Conservation (phyloP, 53 echinoderm and acorn worm species). For the Pentamera pediparva region DNA sequence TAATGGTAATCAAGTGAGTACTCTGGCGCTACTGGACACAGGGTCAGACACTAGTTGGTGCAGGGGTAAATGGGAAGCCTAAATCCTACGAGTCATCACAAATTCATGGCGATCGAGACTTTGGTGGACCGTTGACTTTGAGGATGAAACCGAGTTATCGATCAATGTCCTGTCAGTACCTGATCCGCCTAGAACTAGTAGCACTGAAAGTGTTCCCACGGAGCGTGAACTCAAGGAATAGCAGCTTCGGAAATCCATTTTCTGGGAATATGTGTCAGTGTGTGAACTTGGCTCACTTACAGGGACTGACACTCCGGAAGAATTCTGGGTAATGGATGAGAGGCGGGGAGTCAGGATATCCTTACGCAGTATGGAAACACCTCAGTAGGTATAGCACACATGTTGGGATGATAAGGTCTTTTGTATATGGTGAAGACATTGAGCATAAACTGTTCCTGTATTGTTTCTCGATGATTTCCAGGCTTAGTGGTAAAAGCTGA, state of each 20-base stretch:
- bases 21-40: slow-evolving; percentile 34
- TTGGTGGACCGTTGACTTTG: slow-evolving; percentile 17
- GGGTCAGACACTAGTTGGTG: slow-evolving; percentile 44
- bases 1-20: slow-evolving; percentile 46
- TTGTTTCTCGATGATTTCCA: too few species aligned
- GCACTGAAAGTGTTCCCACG: slow-evolving; percentile 11
- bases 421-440: too few species aligned
- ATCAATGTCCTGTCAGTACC: slow-evolving; percentile 30
- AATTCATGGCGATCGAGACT: slow-evolving; percentile 29
- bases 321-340: slow-evolving; percentile 38
- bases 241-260: slow-evolving; percentile 27
- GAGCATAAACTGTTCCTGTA: too few species aligned
- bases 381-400: too few species aligned
- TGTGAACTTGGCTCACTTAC: slow-evolving; percentile 16
- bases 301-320: slow-evolving; percentile 38
- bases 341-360: slow-evolving; percentile 38
- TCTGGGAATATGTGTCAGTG: neutral
- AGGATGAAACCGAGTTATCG: slow-evolving; percentile 24
- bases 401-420: too few species aligned
- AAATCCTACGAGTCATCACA: slow-evolving; percentile 35
- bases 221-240: slow-evolving; percentile 19
- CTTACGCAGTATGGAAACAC: slow-evolving; percentile 31
- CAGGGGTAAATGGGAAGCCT: slow-evolving; percentile 17
- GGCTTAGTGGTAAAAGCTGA: too few species aligned
- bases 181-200: slow-evolving; percentile 24